Conservation (phyloP, 2,113 vertebrate genomes). For the Pantherophis guttatus region DNA sequence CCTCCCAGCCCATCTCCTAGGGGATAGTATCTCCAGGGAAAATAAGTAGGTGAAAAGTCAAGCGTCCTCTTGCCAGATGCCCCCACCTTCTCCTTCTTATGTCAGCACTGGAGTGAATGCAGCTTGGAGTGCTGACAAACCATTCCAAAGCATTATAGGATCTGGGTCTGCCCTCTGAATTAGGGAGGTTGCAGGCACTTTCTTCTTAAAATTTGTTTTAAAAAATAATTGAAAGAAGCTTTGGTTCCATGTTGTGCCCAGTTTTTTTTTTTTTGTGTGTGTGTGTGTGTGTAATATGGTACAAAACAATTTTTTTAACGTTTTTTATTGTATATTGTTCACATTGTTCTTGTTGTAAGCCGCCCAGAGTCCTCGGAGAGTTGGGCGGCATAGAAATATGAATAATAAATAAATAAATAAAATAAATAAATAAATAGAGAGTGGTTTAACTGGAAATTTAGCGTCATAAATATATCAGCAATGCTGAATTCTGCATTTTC, state of each 20-base stretch:
- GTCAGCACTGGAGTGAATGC: too few species aligned
- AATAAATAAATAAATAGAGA: background rate
- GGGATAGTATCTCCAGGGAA: too few species aligned
- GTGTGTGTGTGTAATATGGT: background rate
- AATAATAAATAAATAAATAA: too few species aligned
- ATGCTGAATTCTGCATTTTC: background rate
- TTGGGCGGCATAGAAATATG: too few species aligned
- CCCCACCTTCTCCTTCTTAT: too few species aligned
- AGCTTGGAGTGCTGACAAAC: background rate
- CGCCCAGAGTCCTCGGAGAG: too few species aligned
- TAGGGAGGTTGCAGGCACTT: background rate
- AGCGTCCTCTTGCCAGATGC: too few species aligned
- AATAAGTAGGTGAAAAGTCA: too few species aligned
- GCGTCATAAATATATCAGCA: background rate
- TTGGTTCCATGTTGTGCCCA: background rate
- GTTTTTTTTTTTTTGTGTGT: background rate
- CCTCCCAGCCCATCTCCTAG: too few species aligned
- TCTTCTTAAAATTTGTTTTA: background rate
- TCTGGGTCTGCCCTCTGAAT: background rate
- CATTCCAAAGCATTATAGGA: background rate
- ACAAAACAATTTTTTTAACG: background rate
- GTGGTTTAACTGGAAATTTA: background rate
- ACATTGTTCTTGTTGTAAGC: too few species aligned
- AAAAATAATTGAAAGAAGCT: background rate
- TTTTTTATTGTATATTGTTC: too few species aligned